phyloP scores from a whole-genome alignment of 2,113 vertebrate genomes.

The Macroglossus sobrinus region DNA sequence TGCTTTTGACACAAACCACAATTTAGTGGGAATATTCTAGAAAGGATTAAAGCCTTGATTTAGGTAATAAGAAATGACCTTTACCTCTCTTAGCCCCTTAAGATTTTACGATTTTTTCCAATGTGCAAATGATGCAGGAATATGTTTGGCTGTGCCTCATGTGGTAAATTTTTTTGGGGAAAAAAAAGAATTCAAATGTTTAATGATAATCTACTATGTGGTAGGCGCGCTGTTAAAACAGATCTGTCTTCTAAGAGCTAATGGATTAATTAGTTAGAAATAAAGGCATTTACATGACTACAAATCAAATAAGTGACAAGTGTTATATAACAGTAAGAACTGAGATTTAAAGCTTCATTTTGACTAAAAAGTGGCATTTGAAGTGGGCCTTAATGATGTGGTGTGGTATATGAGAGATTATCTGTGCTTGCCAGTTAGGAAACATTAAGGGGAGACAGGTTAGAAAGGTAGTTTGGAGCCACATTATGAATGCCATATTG shows the following conservation, averaged over 20 bases:
- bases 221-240: background rate
- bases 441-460: background rate
- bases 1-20: conserved; percentile 1
- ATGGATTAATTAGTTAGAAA: background rate
- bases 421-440: background rate
- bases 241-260: background rate
- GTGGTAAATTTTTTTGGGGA: background rate
- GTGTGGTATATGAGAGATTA: background rate
- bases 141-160: background rate
- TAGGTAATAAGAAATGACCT: background rate
- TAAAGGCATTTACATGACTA: background rate
- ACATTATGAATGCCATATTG: background rate
- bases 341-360: conserved; percentile 22
- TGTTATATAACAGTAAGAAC: background rate
- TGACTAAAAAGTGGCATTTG: background rate
- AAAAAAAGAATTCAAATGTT: background rate
- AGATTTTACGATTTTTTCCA: background rate
- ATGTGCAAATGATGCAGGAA: background rate
- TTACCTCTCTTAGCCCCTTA: background rate
- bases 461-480: background rate
- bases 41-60: background rate
- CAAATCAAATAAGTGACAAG: background rate
- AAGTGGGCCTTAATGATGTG: background rate
- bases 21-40: background rate
- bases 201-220: background rate